These are phyloP conservation scores for Semotilus atromaculatus DNA, from an alignment of 2,797 vertebrate genomes.

Conservation along the genomic window DNA sequence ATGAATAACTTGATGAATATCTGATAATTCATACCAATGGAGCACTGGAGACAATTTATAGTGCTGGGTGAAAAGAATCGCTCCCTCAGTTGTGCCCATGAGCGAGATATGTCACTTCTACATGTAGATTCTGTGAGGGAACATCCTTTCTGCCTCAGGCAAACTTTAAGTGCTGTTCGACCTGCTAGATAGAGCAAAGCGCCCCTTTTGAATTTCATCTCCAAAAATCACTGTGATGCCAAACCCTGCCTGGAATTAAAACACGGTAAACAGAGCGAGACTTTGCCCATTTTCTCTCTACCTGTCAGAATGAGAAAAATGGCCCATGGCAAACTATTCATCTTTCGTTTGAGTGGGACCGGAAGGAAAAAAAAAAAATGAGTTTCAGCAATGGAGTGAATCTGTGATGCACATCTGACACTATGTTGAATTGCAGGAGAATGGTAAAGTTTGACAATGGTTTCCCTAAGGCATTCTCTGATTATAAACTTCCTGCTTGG, in stretches of 20 bases:
- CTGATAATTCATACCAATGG: not conserved
- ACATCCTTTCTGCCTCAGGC: conserved; percentile 38
- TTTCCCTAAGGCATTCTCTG: conserved; percentile 79
- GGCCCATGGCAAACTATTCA: conserved; percentile 37
- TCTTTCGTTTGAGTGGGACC: conserved; percentile 44
- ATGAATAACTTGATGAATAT: not conserved
- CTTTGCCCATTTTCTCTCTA: conserved; percentile 37
- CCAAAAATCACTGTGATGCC: conserved; percentile 40
- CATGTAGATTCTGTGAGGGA: conserved; percentile 36
- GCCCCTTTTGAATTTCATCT: conserved; percentile 34
- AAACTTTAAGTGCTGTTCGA: conserved; percentile 41
- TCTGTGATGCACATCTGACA: conserved; percentile 79
- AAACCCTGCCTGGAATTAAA: conserved; percentile 46
- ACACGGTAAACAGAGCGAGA: conserved; percentile 44
- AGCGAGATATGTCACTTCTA: conserved; percentile 28
- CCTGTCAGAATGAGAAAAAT: conserved; percentile 50
- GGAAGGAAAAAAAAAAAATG: conserved; percentile 34
- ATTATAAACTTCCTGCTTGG: conserved; percentile 86
- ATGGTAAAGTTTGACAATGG: conserved; percentile 69
- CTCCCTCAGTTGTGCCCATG: conserved; percentile 14
- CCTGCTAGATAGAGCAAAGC: conserved; percentile 37
- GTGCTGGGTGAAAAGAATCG: not conserved
- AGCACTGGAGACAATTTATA: not conserved
- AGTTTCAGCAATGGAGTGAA: conserved; percentile 66
- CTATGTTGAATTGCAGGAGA: conserved; percentile 79